Conservation (phyloP, 2,113 vertebrate genomes). For the Oreochromis niloticus region DNA sequence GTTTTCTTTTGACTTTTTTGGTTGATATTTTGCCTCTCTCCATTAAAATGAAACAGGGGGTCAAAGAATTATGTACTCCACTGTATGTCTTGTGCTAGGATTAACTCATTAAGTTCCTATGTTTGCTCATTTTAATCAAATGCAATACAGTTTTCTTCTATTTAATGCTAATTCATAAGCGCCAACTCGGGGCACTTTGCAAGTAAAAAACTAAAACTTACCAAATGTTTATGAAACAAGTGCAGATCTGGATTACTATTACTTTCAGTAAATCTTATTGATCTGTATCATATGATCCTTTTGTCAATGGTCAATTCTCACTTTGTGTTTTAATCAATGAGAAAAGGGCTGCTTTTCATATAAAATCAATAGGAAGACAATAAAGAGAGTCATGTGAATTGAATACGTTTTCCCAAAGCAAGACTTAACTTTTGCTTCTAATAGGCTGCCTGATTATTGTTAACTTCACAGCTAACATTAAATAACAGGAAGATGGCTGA, state of each 20-base stretch:
- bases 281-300: neutral
- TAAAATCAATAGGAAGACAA: neutral
- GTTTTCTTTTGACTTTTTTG: neutral
- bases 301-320: neutral
- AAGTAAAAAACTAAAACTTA: neutral
- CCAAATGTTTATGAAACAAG: neutral
- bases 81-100: neutral
- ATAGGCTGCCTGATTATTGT: neutral
- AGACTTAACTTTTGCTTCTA: neutral
- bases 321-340: neutral
- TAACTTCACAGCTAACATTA: neutral
- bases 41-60: neutral
- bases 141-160: neutral
- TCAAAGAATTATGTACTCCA: neutral
- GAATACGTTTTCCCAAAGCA: neutral
- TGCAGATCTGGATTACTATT: neutral
- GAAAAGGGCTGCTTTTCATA: neutral
- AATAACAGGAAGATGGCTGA: neutral
- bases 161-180: neutral
- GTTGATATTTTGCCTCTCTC: neutral
- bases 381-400: neutral
- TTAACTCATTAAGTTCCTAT: neutral
- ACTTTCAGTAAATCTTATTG: neutral
- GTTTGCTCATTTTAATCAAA: neutral
- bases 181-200: fast-evolving